Percentiles rank a stretch among this genome's conserved stretches.
Evolutionary conservation across 2,888 invertebrate species (phyloP).

Genomic region (Melinopterus prodromus): DNA sequence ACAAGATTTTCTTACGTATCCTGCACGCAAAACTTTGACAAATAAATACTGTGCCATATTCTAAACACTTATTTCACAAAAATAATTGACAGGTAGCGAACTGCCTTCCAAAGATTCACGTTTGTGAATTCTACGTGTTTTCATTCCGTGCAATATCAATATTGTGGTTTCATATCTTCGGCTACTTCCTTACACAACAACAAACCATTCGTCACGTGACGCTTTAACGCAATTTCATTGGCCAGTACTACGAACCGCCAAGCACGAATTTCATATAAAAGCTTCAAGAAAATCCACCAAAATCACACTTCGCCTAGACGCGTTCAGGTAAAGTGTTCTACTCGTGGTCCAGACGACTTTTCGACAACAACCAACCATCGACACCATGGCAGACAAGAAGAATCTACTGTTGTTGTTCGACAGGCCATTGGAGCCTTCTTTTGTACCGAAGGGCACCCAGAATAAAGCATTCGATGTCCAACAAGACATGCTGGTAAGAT

Average conservation of each 20-base stretch:
- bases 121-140: not conserved
- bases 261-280: not conserved
- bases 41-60: too few relatives aligned
- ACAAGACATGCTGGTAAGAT: conserved; percentile 68
- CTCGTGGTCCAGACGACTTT: not conserved
- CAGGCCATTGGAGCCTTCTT: conserved; percentile 79
- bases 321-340: not conserved
- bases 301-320: not conserved
- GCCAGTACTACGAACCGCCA: not conserved
- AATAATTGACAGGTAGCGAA: too few relatives aligned
- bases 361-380: not conserved
- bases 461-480: conserved; percentile 69
- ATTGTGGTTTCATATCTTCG: not conserved
- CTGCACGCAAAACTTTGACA: too few relatives aligned
- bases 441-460: conserved; percentile 77
- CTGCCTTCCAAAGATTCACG: too few relatives aligned
- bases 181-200: not conserved
- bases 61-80: too few relatives aligned
- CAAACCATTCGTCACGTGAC: not conserved
- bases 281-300: not conserved
- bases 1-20: too few relatives aligned
- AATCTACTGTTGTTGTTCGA: conserved; percentile 75
- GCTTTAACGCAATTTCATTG: not conserved
- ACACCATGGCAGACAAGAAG: conserved; percentile 56
- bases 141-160: not conserved